Evolutionary conservation across 2,888 invertebrate species (phyloP).

Genomic region (Lordiphosa andalusiaca): DNA sequence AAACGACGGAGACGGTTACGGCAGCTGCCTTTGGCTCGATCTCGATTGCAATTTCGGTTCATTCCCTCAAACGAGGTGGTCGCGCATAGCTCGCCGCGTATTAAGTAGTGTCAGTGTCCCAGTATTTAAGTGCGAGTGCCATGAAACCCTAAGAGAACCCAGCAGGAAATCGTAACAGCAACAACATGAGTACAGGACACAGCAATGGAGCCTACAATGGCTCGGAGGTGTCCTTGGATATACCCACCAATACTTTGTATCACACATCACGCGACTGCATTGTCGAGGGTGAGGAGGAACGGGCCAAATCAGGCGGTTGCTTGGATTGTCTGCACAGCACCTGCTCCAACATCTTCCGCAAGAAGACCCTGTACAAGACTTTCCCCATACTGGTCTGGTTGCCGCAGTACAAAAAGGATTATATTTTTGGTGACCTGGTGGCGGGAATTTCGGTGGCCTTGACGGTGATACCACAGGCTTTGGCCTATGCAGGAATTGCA

Average conservation of each 20-base stretch:
- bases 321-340: constrained; percentile 58
- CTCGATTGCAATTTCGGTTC: constrained; percentile 46
- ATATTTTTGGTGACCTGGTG: constrained; percentile 91
- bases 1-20: constrained; percentile 47
- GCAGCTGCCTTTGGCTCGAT: constrained; percentile 25
- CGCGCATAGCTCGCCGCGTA: constrained; percentile 54
- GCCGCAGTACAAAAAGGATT: constrained; percentile 87
- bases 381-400: constrained; percentile 90
- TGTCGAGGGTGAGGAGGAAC: constrained; percentile 81
- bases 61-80: constrained; percentile 53
- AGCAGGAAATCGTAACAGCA: constrained; percentile 10
- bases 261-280: constrained; percentile 78
- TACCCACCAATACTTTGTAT: constrained; percentile 77
- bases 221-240: constrained; percentile 77
- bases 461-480: constrained; percentile 87
- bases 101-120: constrained; percentile 1
- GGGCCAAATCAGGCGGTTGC: constrained; percentile 58
- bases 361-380: constrained; percentile 87
- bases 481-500: constrained; percentile 90
- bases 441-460: constrained; percentile 94
- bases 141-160: constrained; percentile 64
- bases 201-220: constrained; percentile 62
- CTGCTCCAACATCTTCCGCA: constrained; percentile 82
- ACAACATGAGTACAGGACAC: constrained; percentile 54
- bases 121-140: constrained; percentile 37